Percentiles rank a stretch among this genome's conserved stretches.
These are phyloP conservation scores for Spheniscus mendiculus DNA, from an alignment of 2,113 vertebrate species.

Conservation along the genomic window DNA sequence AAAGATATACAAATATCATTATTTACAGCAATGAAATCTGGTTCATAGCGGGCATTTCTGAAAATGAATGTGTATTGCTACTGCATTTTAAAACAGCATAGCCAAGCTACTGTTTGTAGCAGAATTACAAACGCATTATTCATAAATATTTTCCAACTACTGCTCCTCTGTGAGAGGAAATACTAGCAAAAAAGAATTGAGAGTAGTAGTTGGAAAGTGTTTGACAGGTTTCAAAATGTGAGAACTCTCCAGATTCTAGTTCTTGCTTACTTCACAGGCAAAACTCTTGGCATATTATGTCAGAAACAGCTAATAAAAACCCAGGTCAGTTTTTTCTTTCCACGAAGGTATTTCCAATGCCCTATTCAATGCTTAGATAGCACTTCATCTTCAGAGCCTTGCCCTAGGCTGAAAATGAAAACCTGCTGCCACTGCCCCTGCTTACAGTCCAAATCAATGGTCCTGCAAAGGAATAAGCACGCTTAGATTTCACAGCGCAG, in stretches of 20 bases:
- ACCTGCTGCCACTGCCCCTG: background rate
- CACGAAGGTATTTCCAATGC: background rate
- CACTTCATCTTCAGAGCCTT: background rate
- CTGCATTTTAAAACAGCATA: background rate
- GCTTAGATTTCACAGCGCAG: background rate
- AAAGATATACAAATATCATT: background rate
- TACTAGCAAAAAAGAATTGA: background rate
- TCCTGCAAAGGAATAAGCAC: background rate
- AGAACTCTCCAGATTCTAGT: background rate
- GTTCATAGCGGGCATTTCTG: background rate
- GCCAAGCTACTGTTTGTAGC: background rate
- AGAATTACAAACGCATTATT: background rate
- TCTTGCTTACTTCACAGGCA: background rate
- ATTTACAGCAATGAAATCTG: background rate
- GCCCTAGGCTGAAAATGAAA: background rate
- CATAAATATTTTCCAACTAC: background rate
- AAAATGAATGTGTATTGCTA: background rate
- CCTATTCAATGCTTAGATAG: background rate
- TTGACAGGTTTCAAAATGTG: background rate
- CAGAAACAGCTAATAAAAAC: background rate
- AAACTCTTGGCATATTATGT: background rate
- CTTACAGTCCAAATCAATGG: background rate
- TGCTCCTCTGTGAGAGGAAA: background rate
- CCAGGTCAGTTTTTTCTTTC: background rate
- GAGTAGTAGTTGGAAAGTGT: background rate